Evolutionary conservation across 2,888 invertebrate genomes (phyloP), one percentile per base, ranked within the genome.

Genomic region (Macrosiphum euphorbiae): DNA sequence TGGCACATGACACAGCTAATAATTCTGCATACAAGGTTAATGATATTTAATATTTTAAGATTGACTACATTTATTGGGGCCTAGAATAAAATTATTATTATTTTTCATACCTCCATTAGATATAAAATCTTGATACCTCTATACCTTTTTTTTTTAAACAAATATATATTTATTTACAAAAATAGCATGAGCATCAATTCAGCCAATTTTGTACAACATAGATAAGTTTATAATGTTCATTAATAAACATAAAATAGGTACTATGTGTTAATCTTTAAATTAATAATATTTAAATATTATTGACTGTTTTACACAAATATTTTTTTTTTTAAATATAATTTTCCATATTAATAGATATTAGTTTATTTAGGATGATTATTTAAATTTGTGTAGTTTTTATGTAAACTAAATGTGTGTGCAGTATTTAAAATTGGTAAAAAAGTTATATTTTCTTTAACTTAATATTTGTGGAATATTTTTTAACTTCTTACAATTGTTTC

Each of bases 11-110:
- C 8, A 0, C 90, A 16, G 3, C 47, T 5, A 86, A 86, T 58
- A 90, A 85, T 41, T 50, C 50, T 28, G 94, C 94, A 13, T 94
- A 94, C 20, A n/a, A n/a, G n/a, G n/a, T n/a, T n/a, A n/a, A n/a
- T n/a, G n/a, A n/a, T n/a, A n/a, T n/a, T n/a, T n/a, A 35, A 78
- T 78, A 78, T 67, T 67, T 0, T 67, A 5, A n/a, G 13, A 67
- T 78, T 78, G 16, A 67, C 16, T 67, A 4, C 5, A 67, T n/a
- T 78, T 35, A n/a, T 55, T 20, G 20, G 67, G 35, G 0, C 20
- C 67, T 78, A 35, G 16, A 67, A 35, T 78, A 78, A 35, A 78
- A 35, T n/a, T 16, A 78, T 35, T 35, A 78, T n/a, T n/a, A 67
- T 4, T 67, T 61, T 67, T 13, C 3, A 13, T n/a, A 67, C 67